Base-by-base conservation (phyloP, 2,888 invertebrate species). In the Ypsolopha sequella region DNA sequence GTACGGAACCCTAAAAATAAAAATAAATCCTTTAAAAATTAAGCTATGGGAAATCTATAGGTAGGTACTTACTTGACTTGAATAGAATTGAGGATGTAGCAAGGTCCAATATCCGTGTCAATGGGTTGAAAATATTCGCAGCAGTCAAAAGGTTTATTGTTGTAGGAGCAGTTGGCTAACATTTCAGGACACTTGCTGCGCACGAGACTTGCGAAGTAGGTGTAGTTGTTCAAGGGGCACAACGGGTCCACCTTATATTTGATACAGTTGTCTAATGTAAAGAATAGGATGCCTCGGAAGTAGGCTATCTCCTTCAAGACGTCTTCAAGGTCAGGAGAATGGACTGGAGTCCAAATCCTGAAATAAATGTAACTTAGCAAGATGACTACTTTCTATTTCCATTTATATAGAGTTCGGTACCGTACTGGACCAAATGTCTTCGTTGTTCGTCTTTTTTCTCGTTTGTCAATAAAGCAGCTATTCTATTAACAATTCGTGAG, bases 271-370 rank as follows among this genome's bases (percentile, higher is more conserved):
- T 90, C 88, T 0, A 91, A 71, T 0, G 92, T 90, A 56, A 89
- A 90, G 66, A 90, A 91, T n/a, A 89, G 88, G 3, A 89, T 75
- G 1, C 92, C 93, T 6, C 90, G 88, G 63, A 90, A 93, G 68
- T 89, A 93, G 0, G 89, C 90, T 41, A 93, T 87, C 65, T 93
- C 93, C 62, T 88, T 89, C 0, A 93, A 75, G 0, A 91, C 89
- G 62, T 92, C 93, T 63, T 93, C 93, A 34, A 93, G 68, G 54
- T 92, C 92, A 52, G 90, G 86, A 56, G 91, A 90, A 57, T 92
- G 92, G 2, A 88, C 88, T 10, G 86, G 80, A 1, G 92, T 89
- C 88, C 90, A 93, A 7, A 91, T 79, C 50, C 92, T 91, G 67
- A n/a, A 65, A 64, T 41, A 14, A 24, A 24, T 2, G 2, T 4